These are phyloP conservation scores for Xyliphius kryptos DNA, from an alignment of 2,113 vertebrate species.

Conservation along the genomic window DNA sequence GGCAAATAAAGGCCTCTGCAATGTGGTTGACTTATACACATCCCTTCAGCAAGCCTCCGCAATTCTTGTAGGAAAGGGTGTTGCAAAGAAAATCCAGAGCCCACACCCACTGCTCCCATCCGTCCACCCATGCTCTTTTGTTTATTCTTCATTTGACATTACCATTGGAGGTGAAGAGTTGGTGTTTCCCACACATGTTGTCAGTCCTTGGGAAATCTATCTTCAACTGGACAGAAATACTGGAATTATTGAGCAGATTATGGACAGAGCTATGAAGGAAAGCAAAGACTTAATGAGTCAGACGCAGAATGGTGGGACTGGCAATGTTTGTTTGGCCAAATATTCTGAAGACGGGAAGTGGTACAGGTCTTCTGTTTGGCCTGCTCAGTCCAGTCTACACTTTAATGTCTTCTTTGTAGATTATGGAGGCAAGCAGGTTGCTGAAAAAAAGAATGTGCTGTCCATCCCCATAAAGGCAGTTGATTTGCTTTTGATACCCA, in stretches of 20 bases:
- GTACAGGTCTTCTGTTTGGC: conserved; percentile 68
- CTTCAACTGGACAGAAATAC: conserved; percentile 79
- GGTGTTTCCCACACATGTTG: conserved; percentile 71
- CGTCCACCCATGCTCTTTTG: conserved; percentile 67
- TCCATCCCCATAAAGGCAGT: conserved; percentile 66
- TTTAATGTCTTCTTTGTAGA: conserved; percentile 79
- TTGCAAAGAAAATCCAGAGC: conserved; percentile 33
- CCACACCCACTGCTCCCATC: conserved; percentile 46
- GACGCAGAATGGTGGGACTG: too few relatives aligned
- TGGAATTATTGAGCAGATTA: conserved; percentile 60
- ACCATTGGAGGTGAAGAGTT: conserved; percentile 68
- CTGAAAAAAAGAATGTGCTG: conserved; percentile 63
- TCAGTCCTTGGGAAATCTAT: conserved; percentile 75
- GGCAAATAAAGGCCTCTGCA: conserved; percentile 55
- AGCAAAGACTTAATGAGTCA: conserved; percentile 42
- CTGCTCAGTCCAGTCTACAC: conserved; percentile 57
- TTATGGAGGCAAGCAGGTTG: conserved; percentile 76
- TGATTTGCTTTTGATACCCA: conserved; percentile 76
- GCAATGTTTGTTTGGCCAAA: conserved; percentile 70
- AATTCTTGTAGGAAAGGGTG: conserved; percentile 53
- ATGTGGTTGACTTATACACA: conserved; percentile 71
- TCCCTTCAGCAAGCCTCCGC: conserved; percentile 49
- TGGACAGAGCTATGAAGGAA: conserved; percentile 55
- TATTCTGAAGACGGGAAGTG: conserved; percentile 73
- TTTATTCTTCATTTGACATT: conserved; percentile 74